Percentiles rank a stretch among this genome's conserved stretches.
Evolutionary conservation across 1,140 invertebrate species (phyloP).

Genomic region (Stratiolaelaps scimitus): DNA sequence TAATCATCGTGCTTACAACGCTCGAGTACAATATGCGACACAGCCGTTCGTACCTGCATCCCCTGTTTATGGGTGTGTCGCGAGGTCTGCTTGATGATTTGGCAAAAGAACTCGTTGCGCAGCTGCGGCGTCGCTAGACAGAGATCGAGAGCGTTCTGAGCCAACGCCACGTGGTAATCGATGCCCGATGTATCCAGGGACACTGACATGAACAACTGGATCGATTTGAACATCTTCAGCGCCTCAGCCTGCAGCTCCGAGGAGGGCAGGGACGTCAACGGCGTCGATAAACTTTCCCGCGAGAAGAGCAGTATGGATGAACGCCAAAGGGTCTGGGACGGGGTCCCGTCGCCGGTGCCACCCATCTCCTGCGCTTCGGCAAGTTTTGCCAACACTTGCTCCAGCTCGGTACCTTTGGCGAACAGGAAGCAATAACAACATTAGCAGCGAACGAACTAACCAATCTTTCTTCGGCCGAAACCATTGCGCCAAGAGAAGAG

Average conservation of each 20-base stretch:
- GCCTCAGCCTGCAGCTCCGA: constrained; percentile 73
- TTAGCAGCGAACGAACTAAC: background rate
- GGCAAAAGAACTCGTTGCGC: constrained; percentile 78
- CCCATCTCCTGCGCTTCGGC: constrained; percentile 7
- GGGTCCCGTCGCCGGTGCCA: constrained; percentile 42
- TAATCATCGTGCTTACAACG: background rate
- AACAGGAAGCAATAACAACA: background rate
- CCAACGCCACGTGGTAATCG: constrained; percentile 85
- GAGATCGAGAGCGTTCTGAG: constrained; percentile 80
- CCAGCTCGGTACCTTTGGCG: constrained; percentile 19
- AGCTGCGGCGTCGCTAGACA: constrained; percentile 75
- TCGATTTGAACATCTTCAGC: constrained; percentile 86
- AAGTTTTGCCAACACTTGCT: constrained; percentile 5
- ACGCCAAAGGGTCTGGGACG: constrained; percentile 71
- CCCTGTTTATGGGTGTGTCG: constrained; percentile 69
- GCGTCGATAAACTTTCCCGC: constrained; percentile 70
- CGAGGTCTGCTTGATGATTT: constrained; percentile 80
- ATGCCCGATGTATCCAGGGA: constrained; percentile 83
- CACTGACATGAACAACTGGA: constrained; percentile 85
- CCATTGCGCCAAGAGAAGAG: no score
- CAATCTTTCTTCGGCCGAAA: background rate
- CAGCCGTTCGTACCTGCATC: constrained; percentile 63
- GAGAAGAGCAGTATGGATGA: constrained; percentile 79
- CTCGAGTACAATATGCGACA: background rate
- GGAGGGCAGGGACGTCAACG: constrained; percentile 69